Conservation (phyloP, 2,113 vertebrate genomes). For the Bucco capensis region DNA sequence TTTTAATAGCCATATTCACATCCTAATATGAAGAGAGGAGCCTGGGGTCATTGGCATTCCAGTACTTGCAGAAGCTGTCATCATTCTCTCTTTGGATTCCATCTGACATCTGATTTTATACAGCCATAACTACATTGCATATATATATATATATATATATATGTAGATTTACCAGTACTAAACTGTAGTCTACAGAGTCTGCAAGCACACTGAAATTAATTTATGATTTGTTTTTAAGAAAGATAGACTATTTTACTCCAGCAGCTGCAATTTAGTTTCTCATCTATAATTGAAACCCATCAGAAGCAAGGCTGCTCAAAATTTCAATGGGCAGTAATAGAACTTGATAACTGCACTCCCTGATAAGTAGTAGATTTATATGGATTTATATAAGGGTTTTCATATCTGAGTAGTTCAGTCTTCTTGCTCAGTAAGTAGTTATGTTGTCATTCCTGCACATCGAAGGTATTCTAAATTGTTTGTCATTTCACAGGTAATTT, state of each 20-base stretch:
- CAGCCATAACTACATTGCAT: neutral
- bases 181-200: neutral
- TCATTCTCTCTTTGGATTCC: neutral
- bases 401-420: neutral
- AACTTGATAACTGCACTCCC: neutral
- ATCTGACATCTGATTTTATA: neutral
- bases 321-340: neutral
- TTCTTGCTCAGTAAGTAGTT: neutral
- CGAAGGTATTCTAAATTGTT: neutral
- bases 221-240: constrained; percentile 15
- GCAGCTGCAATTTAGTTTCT: neutral
- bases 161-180: neutral
- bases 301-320: neutral
- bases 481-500: neutral
- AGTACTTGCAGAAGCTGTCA: neutral
- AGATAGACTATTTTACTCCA: neutral
- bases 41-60: neutral
- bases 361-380: neutral
- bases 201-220: neutral
- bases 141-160: too few species aligned
- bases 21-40: neutral
- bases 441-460: neutral
- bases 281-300: constrained; percentile 24
- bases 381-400: neutral
- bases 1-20: neutral